A percentile compares a stretch with the other conserved stretches of the same genome.
Evolutionary conservation across 2,113 vertebrate species (phyloP).

Genomic region (Cochlearius cochlearius): DNA sequence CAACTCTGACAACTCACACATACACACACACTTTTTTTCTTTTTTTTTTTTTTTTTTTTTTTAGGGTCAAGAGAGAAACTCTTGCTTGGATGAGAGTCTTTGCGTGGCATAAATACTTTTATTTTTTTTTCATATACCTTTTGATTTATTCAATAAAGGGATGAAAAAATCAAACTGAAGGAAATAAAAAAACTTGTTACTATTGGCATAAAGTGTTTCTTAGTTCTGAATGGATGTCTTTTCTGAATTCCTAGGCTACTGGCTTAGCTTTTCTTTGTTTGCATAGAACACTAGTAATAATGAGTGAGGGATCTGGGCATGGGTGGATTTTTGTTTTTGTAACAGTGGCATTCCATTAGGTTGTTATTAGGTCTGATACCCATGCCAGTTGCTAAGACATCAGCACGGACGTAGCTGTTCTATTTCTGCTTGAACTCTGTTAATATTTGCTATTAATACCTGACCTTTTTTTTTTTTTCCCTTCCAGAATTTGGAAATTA

Average conservation of each 20-base stretch:
- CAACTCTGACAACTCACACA: background rate
- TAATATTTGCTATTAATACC: background rate
- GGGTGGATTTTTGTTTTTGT: background rate
- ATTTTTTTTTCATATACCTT: background rate
- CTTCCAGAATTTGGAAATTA: conserved; percentile 83
- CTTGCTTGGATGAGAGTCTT: background rate
- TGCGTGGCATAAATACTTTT: background rate
- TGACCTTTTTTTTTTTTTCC: background rate
- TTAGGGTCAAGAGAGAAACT: background rate
- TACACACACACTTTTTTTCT: rapidly evolving
- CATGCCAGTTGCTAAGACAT: background rate
- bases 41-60: background rate
- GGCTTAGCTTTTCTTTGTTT: background rate
- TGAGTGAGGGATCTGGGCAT: background rate
- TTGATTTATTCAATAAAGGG: background rate
- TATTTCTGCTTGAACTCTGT: background rate
- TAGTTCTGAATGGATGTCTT: background rate
- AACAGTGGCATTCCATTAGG: background rate
- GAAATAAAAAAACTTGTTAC: background rate
- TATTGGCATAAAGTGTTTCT: background rate
- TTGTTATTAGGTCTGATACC: background rate
- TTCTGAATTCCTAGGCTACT: background rate
- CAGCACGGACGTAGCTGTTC: background rate
- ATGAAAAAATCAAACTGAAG: background rate
- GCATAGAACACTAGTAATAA: background rate